phyloP scores from a whole-genome alignment of 37 sponge, comb jelly and placozoan species.

The Ephydatia muelleri region DNA sequence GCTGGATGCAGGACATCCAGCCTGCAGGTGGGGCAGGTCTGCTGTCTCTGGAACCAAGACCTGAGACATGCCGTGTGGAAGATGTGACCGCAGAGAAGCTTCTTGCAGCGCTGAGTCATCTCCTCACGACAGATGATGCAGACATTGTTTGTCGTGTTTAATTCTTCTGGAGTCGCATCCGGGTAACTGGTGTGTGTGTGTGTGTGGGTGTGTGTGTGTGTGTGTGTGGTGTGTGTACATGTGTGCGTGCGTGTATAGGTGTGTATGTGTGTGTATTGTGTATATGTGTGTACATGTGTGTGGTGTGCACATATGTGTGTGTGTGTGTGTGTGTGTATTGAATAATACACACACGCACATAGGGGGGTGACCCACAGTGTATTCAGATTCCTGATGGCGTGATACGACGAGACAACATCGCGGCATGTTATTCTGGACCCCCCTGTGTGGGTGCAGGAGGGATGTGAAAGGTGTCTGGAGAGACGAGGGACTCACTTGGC shows the following conservation, averaged over 20 bases:
- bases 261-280: too few relatives aligned
- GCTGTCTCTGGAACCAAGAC: slow-evolving; percentile 98
- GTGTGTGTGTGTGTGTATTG: too few relatives aligned
- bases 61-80: slow-evolving; percentile 94
- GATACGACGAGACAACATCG: slow-evolving; percentile 81
- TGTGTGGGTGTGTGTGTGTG: too few relatives aligned
- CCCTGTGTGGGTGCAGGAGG: slow-evolving; percentile 20
- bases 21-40: slow-evolving; percentile 97
- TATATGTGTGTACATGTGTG: too few relatives aligned
- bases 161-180: slow-evolving; percentile 92
- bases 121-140: slow-evolving; percentile 98
- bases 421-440: slow-evolving; percentile 87
- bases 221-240: too few relatives aligned
- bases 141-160: slow-evolving; percentile 69
- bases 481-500: slow-evolving; percentile 61
- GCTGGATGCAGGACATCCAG: slow-evolving; percentile 50
- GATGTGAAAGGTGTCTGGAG: background rate
- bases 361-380: slow-evolving; percentile 70
- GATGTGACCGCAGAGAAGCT: slow-evolving; percentile 95
- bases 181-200: too few relatives aligned
- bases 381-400: slow-evolving; percentile 91
- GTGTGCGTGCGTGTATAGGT: background rate
- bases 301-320: background rate
- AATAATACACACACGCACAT: too few relatives aligned
- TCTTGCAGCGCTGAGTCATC: slow-evolving; percentile 84